Evolutionary conservation across 2,888 invertebrate species (phyloP).

Genomic region (Aleiodes alternator): DNA sequence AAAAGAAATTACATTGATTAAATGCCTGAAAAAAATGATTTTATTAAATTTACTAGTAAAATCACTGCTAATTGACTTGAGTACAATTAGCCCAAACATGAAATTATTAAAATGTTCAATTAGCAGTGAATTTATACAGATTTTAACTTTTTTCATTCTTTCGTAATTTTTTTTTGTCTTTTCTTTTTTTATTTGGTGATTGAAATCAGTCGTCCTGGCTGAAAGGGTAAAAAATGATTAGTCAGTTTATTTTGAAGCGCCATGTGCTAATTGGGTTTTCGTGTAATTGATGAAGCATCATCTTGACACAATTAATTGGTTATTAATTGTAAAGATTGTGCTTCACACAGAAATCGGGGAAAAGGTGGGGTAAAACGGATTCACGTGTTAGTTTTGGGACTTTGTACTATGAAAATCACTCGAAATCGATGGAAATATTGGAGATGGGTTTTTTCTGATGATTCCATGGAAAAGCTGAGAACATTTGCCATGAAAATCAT

Average conservation of each 20-base stretch:
- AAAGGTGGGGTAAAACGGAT: too few species aligned
- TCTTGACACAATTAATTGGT: constrained; percentile 34
- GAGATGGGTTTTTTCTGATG: too few species aligned
- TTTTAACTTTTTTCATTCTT: constrained; percentile 7
- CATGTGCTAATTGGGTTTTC: constrained; percentile 29
- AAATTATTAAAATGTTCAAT: constrained; percentile 7
- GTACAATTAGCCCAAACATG: background rate
- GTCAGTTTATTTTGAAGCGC: constrained; percentile 47
- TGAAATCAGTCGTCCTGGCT: constrained; percentile 66
- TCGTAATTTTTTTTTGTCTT: background rate
- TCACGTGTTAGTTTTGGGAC: too few species aligned
- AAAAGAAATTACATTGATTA: constrained; percentile 66
- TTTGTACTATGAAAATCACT: background rate
- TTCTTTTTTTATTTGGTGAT: constrained; percentile 36
- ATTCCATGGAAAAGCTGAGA: too few species aligned
- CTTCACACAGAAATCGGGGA: background rate
- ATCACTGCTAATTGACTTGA: constrained; percentile 49
- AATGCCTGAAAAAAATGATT: constrained; percentile 67
- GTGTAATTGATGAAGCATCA: constrained; percentile 61
- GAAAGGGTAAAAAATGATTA: constrained; percentile 66
- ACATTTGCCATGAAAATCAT: too few species aligned
- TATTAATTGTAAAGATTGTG: constrained; percentile 16
- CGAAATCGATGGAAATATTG: background rate
- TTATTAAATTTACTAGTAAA: constrained; percentile 52
- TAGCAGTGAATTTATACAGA: constrained; percentile 30